Conservation (phyloP, 2,888 invertebrate species). For the Heliconius ismenius region DNA sequence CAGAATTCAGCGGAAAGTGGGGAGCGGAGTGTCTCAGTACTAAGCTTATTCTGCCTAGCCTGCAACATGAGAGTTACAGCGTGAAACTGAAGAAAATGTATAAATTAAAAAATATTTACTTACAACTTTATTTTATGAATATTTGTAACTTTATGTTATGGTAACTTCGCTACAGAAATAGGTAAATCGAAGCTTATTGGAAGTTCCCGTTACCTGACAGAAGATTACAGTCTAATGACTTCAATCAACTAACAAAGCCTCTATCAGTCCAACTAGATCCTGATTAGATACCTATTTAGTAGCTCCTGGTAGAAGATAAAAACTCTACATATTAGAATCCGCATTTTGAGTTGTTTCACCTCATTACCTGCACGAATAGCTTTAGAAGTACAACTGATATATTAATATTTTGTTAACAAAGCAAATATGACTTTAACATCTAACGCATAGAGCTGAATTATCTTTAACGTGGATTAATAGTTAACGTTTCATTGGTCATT, state of each 20-base stretch:
- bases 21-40: no score
- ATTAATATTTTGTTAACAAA: constrained; percentile 41
- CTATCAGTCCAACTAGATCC: constrained; percentile 45
- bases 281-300: constrained; percentile 47
- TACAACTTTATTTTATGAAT: no score
- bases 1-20: no score
- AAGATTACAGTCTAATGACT: constrained; percentile 18
- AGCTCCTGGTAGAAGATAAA: constrained; percentile 52
- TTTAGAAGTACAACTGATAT: constrained; percentile 50
- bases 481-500: constrained; percentile 52
- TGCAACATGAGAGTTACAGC: no score
- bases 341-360: constrained; percentile 74
- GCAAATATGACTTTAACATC: constrained; percentile 36
- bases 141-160: no score
- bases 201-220: constrained; percentile 10
- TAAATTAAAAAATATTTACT: no score
- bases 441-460: constrained; percentile 32
- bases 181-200: neutral
- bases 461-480: constrained; percentile 40
- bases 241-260: constrained; percentile 10
- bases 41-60: no score
- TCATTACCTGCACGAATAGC: constrained; percentile 74
- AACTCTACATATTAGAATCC: constrained; percentile 55
- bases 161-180: no score
- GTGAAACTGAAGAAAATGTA: no score